Percentiles rank a stretch among this genome's conserved stretches.
Evolutionary conservation across 1,140 invertebrate species (phyloP).

Genomic region (Bombus pyrosoma): DNA sequence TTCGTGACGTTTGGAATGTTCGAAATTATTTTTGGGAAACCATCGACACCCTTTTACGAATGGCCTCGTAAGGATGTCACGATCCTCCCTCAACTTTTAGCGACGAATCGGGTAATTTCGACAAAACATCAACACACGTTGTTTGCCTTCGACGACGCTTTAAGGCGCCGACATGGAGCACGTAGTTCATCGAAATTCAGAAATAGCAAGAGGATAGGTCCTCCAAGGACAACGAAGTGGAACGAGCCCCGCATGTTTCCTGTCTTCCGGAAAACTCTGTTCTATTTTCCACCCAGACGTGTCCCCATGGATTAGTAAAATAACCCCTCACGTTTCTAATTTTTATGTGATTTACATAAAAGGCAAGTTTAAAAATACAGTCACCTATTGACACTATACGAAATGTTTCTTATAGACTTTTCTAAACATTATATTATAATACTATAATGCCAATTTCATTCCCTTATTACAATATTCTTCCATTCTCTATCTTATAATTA

Average conservation of each 20-base stretch:
- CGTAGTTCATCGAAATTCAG: slow-evolving; percentile 46
- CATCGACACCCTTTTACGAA: slow-evolving; percentile 31
- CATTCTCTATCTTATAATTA: no score
- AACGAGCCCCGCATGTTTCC: slow-evolving; percentile 16
- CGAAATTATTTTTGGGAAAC: slow-evolving; percentile 52
- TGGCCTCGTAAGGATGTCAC: slow-evolving; percentile 6
- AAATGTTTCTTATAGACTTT: no score
- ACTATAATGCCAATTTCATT: no score
- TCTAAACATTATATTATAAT: no score
- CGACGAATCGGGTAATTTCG: slow-evolving; percentile 43
- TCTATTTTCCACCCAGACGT: slow-evolving; percentile 20
- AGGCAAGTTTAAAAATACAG: not conserved
- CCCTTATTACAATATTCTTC: no score
- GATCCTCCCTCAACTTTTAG: slow-evolving; percentile 9
- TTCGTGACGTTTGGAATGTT: not conserved
- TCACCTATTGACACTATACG: no score
- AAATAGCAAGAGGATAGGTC: slow-evolving; percentile 50
- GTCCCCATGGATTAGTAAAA: not conserved
- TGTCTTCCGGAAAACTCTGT: slow-evolving; percentile 30
- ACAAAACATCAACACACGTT: slow-evolving; percentile 64
- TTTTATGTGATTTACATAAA: no score
- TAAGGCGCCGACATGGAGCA: slow-evolving; percentile 45
- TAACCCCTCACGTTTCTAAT: no score
- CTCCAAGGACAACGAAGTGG: not conserved
- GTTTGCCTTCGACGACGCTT: slow-evolving; percentile 48